phyloP scores from a whole-genome alignment of 2,113 vertebrate species.

The Rhinopithecus roxellana region DNA sequence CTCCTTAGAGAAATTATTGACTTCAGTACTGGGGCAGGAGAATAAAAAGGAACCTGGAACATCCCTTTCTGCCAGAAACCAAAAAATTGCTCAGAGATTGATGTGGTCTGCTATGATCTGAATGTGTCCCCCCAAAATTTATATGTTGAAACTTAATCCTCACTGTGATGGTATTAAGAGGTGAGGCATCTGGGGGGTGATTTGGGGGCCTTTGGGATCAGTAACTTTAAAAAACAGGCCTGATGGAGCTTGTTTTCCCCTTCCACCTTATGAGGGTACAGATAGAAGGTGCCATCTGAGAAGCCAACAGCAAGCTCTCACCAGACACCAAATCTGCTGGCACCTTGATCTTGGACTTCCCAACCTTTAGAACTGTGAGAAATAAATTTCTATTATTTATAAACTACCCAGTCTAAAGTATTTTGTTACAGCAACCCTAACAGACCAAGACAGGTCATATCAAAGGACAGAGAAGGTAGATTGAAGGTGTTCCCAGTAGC shows the following conservation, averaged over 20 bases:
- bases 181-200: neutral
- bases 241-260: neutral
- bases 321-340: neutral
- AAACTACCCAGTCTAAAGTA: neutral
- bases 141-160: neutral
- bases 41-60: neutral
- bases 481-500: neutral
- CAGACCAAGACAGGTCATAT: neutral
- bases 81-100: neutral
- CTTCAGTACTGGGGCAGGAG: neutral
- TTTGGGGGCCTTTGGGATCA: neutral
- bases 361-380: neutral
- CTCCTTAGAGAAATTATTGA: neutral
- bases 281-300: neutral
- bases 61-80: neutral
- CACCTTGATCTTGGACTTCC: neutral
- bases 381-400: neutral
- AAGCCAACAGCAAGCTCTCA: neutral
- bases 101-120: neutral
- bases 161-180: neutral
- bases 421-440: neutral
- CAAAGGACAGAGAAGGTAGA: neutral
- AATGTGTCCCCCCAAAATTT: neutral
- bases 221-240: neutral
- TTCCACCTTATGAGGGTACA: neutral